These are phyloP conservation scores for Agriopis aurantiaria DNA, from an alignment of 2,888 invertebrate species.

Conservation along the genomic window DNA sequence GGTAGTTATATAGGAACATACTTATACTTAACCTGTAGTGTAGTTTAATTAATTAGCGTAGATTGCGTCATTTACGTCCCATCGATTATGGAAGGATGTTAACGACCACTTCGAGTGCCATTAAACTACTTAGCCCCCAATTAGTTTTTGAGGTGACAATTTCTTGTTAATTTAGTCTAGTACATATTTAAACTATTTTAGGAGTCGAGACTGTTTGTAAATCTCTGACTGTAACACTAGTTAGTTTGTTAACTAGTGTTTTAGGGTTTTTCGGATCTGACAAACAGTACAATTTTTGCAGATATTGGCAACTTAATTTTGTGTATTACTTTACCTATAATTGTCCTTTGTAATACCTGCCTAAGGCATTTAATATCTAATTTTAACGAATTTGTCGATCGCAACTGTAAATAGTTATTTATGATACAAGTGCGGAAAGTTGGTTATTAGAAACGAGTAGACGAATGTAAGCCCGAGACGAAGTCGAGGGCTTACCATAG, in stretches of 20 bases:
- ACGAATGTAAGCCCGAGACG: too few relatives aligned
- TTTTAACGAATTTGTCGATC: neutral
- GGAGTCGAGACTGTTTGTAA: too few relatives aligned
- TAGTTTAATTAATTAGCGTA: constrained; percentile 45
- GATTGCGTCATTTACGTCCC: constrained; percentile 35
- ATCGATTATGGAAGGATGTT: constrained; percentile 36
- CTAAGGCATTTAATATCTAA: neutral
- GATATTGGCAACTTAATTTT: neutral
- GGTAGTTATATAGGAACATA: neutral
- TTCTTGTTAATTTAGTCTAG: neutral
- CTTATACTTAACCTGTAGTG: constrained; percentile 10
- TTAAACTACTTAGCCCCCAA: constrained; percentile 43
- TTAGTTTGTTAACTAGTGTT: too few relatives aligned
- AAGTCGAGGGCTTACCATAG: too few relatives aligned
- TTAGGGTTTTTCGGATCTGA: too few relatives aligned
- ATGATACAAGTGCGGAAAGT: too few relatives aligned
- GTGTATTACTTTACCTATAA: neutral
- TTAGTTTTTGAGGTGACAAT: constrained; percentile 22
- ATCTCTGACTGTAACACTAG: too few relatives aligned
- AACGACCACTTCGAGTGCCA: constrained; percentile 32
- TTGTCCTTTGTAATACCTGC: neutral
- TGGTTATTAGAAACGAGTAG: too few relatives aligned
- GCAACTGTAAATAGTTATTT: too few relatives aligned
- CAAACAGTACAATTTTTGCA: neutral
- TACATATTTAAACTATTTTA: neutral